phyloP scores from a whole-genome alignment of 2,888 invertebrate species.

The Ramazzottius varieornatus region DNA sequence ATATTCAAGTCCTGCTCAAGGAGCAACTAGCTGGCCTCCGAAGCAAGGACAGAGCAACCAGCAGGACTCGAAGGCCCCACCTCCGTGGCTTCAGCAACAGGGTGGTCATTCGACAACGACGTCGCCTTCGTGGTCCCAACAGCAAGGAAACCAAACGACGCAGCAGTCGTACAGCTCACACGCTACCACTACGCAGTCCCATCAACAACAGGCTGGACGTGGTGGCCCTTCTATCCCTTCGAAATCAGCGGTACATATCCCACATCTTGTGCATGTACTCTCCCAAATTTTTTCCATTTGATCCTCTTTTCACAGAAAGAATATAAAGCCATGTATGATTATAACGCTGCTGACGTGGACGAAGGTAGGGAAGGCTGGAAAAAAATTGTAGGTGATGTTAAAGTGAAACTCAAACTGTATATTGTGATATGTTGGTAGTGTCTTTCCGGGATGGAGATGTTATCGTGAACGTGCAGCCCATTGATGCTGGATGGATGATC shows the following conservation, averaged over 20 bases:
- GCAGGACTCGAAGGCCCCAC: too few species aligned
- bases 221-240: too few species aligned
- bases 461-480: background rate
- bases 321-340: conserved; percentile 1
- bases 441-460: background rate
- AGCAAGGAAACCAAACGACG: background rate
- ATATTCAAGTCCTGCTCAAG: background rate
- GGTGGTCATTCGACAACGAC: too few species aligned
- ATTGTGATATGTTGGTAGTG: too few species aligned
- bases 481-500: conserved; percentile 1
- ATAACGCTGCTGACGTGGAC: background rate
- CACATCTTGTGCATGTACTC: too few species aligned
- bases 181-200: background rate
- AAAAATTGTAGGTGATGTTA: too few species aligned
- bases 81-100: too few species aligned
- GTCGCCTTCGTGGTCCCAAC: background rate
- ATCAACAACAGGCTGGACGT: background rate
- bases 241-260: background rate
- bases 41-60: background rate
- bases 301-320: background rate
- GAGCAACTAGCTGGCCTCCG: background rate
- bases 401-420: too few species aligned
- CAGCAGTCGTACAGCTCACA: background rate
- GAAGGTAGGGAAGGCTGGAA: background rate
- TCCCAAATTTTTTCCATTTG: too few species aligned